phyloP scores from a whole-genome alignment of 2,888 invertebrate genomes.

The Anorthoa munda region DNA sequence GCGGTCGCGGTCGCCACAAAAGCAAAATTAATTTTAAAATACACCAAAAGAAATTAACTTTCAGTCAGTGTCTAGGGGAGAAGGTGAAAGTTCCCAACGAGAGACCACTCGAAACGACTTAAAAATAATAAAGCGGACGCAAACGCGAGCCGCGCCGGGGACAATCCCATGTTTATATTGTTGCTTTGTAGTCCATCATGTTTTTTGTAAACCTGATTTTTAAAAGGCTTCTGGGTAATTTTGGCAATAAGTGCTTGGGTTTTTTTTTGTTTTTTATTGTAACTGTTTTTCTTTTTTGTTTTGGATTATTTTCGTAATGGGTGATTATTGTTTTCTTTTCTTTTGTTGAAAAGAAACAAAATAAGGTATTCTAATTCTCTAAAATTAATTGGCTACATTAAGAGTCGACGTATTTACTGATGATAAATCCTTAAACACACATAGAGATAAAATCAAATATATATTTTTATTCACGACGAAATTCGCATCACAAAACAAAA shows the following conservation, averaged over 20 bases:
- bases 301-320: slow-evolving; percentile 36
- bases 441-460: background rate
- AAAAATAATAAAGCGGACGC: slow-evolving; percentile 88
- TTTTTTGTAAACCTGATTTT: slow-evolving; percentile 62
- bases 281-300: slow-evolving; percentile 40
- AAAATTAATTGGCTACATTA: background rate
- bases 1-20: slow-evolving; percentile 87
- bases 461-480: background rate
- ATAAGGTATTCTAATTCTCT: background rate
- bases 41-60: slow-evolving; percentile 91
- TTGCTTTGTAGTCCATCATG: slow-evolving; percentile 67
- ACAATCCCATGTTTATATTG: slow-evolving; percentile 77
- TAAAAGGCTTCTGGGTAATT: slow-evolving; percentile 60
- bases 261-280: slow-evolving; percentile 39
- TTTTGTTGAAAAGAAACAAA: slow-evolving; percentile 26
- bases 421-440: background rate
- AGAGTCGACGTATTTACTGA: background rate
- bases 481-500: background rate
- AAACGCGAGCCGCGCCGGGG: slow-evolving; percentile 74
- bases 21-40: slow-evolving; percentile 91
- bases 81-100: slow-evolving; percentile 86
- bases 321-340: slow-evolving; percentile 34
- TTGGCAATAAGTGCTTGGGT: slow-evolving; percentile 36
- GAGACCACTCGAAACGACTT: slow-evolving; percentile 86
- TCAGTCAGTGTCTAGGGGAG: slow-evolving; percentile 79